phyloP scores from a whole-genome alignment of 1,140 invertebrate genomes.

The Drosophila nebulosa region DNA sequence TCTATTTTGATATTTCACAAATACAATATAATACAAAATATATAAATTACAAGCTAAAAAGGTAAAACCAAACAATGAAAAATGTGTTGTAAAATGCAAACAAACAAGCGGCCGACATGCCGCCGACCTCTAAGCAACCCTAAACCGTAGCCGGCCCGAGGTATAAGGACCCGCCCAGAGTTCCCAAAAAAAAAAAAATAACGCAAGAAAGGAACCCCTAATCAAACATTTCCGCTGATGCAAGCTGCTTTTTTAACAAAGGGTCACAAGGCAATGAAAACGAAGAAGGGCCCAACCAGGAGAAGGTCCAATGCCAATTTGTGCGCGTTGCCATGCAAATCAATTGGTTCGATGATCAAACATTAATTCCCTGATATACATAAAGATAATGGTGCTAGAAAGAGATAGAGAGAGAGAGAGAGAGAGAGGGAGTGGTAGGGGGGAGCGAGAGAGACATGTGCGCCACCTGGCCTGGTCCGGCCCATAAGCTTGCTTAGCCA shows the following conservation, averaged over 20 bases:
- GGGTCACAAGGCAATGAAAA: slow-evolving; percentile 3
- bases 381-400: slow-evolving; percentile 14
- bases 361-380: slow-evolving; percentile 2
- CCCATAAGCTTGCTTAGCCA: slow-evolving; percentile 29
- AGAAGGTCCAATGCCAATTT: slow-evolving; percentile 48
- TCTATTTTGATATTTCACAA: slow-evolving; percentile 73
- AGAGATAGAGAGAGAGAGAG: neutral
- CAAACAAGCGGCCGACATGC: slow-evolving; percentile 48
- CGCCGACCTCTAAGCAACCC: slow-evolving; percentile 61
- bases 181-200: neutral
- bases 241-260: slow-evolving; percentile 1
- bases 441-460: slow-evolving; percentile 24
- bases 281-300: neutral
- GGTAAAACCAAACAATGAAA: slow-evolving; percentile 57
- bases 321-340: slow-evolving; percentile 67
- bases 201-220: slow-evolving; percentile 45
- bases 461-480: slow-evolving; percentile 14
- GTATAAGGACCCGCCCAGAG: slow-evolving; percentile 41
- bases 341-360: slow-evolving; percentile 48
- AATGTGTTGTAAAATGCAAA: slow-evolving; percentile 59
- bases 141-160: slow-evolving; percentile 13
- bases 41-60: slow-evolving; percentile 79
- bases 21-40: slow-evolving; percentile 73
- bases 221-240: slow-evolving; percentile 52
- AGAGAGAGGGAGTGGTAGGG: slow-evolving; percentile 17